These are phyloP conservation scores for Noctua janthina DNA, from an alignment of 2,888 invertebrate species.

Conservation along the genomic window DNA sequence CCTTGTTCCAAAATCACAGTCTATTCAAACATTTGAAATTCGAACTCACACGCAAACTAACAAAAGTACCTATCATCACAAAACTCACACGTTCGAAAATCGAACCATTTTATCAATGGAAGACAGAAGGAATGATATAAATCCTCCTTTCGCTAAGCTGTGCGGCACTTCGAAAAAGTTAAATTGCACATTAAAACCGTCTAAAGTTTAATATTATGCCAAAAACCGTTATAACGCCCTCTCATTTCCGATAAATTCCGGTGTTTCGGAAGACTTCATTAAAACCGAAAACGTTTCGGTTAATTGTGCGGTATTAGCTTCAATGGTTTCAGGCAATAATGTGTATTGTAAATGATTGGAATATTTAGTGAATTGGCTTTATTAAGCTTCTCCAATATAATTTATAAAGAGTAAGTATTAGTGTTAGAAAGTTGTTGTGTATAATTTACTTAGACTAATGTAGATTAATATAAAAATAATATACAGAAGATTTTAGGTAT, in stretches of 20 bases:
- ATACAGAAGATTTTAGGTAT: background rate
- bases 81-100: slow-evolving; percentile 42
- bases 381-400: background rate
- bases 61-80: slow-evolving; percentile 13
- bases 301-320: slow-evolving; percentile 77
- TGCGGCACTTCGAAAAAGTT: slow-evolving; percentile 72
- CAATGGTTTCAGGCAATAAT: slow-evolving; percentile 51
- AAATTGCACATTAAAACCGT: slow-evolving; percentile 76
- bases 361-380: slow-evolving; percentile 19
- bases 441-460: background rate
- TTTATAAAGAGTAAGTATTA: background rate
- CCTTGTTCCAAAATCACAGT: slow-evolving; percentile 30
- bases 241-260: slow-evolving; percentile 77
- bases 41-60: slow-evolving; percentile 15
- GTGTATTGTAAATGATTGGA: slow-evolving; percentile 38
- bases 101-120: slow-evolving; percentile 38
- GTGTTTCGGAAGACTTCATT: slow-evolving; percentile 78
- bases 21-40: slow-evolving; percentile 33
- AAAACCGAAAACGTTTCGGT: slow-evolving; percentile 76
- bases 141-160: slow-evolving; percentile 39
- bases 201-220: slow-evolving; percentile 73
- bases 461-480: background rate
- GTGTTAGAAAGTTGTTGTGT: background rate
- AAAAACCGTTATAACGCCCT: slow-evolving; percentile 69
- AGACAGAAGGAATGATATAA: slow-evolving; percentile 50